These are phyloP conservation scores for Orcinus orca DNA, from an alignment of 2,113 vertebrate species.

Conservation along the genomic window DNA sequence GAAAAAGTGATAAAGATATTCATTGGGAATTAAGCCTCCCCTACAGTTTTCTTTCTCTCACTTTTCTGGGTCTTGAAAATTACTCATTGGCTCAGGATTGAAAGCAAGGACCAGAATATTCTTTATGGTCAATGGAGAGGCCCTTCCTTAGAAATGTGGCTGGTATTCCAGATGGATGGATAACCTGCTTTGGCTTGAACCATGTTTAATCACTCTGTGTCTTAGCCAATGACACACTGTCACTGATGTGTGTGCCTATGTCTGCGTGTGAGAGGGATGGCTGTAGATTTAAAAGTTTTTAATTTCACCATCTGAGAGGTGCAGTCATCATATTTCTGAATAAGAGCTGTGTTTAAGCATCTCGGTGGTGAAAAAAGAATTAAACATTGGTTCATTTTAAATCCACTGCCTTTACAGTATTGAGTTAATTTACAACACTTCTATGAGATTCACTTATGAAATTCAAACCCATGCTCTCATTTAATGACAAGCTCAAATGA, in stretches of 20 bases:
- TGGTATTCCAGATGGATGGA: not conserved
- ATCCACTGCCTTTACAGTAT: not conserved
- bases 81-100: not conserved
- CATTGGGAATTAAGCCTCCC: not conserved
- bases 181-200: not conserved
- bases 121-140: not conserved
- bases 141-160: not conserved
- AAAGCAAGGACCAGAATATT: not conserved
- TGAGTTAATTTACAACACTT: slow-evolving; percentile 8
- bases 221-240: not conserved
- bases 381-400: slow-evolving; percentile 4
- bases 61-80: not conserved
- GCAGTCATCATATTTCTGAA: not conserved
- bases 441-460: not conserved
- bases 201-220: not conserved
- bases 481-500: slow-evolving; percentile 26
- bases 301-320: not conserved
- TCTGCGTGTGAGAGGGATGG: not conserved
- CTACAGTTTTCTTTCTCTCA: no score
- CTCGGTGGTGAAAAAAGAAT: not conserved
- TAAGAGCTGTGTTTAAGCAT: not conserved
- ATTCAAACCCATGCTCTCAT: slow-evolving; percentile 21
- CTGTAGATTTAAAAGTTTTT: not conserved
- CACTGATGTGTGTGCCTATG: not conserved
- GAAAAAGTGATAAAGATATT: not conserved